Conservation (phyloP, 2,113 vertebrate genomes). For the Chlamydotis undulata region DNA sequence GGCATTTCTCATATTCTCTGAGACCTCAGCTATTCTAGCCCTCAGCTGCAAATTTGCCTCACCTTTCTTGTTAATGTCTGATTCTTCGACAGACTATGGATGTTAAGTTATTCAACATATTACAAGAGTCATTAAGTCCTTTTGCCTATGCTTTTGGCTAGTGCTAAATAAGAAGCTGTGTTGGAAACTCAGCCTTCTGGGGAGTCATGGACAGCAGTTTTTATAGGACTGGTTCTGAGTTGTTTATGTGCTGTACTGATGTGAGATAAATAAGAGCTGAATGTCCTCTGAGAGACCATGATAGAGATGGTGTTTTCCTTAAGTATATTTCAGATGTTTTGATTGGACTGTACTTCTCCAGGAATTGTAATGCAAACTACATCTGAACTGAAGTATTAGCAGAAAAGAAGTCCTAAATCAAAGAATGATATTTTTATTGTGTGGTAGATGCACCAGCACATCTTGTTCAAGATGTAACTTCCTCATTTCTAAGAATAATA, state of each 20-base stretch:
- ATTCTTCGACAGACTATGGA: neutral
- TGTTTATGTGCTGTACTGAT: neutral
- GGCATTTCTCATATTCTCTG: neutral
- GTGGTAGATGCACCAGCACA: neutral
- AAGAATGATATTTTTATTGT: neutral
- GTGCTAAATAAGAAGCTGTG: neutral
- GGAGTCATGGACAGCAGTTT: neutral
- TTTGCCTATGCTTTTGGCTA: neutral
- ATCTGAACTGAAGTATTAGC: neutral
- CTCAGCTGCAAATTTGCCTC: neutral
- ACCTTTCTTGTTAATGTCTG: neutral
- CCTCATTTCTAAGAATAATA: neutral
- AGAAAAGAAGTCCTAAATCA: neutral
- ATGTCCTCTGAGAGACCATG: neutral
- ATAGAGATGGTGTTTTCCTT: neutral
- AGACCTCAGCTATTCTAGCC: neutral
- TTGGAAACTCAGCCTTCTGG: neutral
- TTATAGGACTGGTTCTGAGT: neutral
- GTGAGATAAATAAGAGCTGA: neutral
- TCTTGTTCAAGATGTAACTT: neutral
- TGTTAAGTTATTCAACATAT: neutral
- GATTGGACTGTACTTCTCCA: neutral
- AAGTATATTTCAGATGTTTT: neutral
- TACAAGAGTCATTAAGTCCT: neutral
- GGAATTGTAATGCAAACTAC: neutral